Evolutionary conservation across 2,888 invertebrate species (phyloP).

Genomic region (Rhorus exstirpatorius): DNA sequence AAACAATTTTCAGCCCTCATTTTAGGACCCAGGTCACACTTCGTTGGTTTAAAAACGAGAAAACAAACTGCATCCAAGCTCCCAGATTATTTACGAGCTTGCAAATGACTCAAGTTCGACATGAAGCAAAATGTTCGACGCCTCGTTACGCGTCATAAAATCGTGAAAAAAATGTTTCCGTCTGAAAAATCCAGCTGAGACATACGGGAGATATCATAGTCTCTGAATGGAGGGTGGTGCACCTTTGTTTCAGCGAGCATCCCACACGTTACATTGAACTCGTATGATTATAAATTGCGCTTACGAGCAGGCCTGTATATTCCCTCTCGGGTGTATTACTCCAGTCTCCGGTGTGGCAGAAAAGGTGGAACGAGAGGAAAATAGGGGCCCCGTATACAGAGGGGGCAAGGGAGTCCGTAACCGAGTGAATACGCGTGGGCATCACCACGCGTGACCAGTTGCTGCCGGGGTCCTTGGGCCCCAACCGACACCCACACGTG

Average conservation of each 20-base stretch:
- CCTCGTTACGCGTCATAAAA: not conserved
- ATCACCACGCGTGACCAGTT: slow-evolving; percentile 74
- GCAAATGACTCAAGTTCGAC: not conserved
- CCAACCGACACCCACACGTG: slow-evolving; percentile 72
- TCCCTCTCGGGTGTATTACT: slow-evolving; percentile 47
- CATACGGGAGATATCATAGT: slow-evolving; percentile 38
- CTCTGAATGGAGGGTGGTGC: slow-evolving; percentile 54
- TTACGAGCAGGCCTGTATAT: slow-evolving; percentile 71
- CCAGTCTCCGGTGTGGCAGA: slow-evolving; percentile 39
- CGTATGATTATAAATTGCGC: slow-evolving; percentile 82
- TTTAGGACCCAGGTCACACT: slow-evolving; percentile 79
- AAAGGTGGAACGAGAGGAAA: slow-evolving; percentile 42
- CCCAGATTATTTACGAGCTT: not conserved
- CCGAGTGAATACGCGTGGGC: slow-evolving; percentile 69
- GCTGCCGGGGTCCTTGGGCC: slow-evolving; percentile 70
- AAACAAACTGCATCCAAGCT: not conserved
- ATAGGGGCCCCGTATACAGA: not conserved
- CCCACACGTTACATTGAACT: slow-evolving; percentile 81
- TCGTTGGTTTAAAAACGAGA: not conserved
- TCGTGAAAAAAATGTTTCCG: slow-evolving; percentile 9
- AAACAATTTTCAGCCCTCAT: slow-evolving; percentile 74
- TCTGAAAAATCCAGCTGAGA: slow-evolving; percentile 27
- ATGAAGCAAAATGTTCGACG: not conserved
- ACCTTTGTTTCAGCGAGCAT: slow-evolving; percentile 77
- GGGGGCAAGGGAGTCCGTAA: slow-evolving; percentile 48